Evolutionary conservation across 1,140 invertebrate genomes (phyloP).

Genomic region (Calycopis cecrops): DNA sequence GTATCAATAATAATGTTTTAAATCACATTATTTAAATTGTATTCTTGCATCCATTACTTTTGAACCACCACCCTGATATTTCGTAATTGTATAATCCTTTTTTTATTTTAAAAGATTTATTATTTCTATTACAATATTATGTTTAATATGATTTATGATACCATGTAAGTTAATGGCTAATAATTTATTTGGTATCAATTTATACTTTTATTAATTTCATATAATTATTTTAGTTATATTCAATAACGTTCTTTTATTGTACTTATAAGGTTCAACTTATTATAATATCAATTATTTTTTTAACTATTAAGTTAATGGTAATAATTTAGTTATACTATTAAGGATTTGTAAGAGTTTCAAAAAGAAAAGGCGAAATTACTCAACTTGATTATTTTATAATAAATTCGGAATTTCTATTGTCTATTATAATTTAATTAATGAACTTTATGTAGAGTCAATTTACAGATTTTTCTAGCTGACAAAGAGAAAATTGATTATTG

Average conservation of each 20-base stretch:
- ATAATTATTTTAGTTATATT: too few species aligned
- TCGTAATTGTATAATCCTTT: too few species aligned
- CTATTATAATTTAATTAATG: background rate
- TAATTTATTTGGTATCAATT: conserved; percentile 44
- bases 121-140: background rate
- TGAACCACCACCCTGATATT: too few species aligned
- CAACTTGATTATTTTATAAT: too few species aligned
- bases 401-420: too few species aligned
- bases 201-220: background rate
- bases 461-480: conserved; percentile 7
- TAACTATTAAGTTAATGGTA: background rate
- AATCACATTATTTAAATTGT: too few species aligned
- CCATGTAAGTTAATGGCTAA: conserved; percentile 54
- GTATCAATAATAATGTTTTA: too few species aligned
- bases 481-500: background rate
- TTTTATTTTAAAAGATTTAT: background rate
- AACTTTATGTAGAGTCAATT: conserved; percentile 3
- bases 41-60: too few species aligned
- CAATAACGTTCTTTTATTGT: too few species aligned
- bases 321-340: background rate
- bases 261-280: too few species aligned
- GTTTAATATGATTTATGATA: conserved; percentile 26
- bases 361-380: conserved; percentile 1
- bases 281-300: background rate
- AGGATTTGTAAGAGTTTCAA: too few species aligned